Base-by-base conservation (phyloP, 2,888 invertebrate genomes). In the Crioceris asparagi region DNA sequence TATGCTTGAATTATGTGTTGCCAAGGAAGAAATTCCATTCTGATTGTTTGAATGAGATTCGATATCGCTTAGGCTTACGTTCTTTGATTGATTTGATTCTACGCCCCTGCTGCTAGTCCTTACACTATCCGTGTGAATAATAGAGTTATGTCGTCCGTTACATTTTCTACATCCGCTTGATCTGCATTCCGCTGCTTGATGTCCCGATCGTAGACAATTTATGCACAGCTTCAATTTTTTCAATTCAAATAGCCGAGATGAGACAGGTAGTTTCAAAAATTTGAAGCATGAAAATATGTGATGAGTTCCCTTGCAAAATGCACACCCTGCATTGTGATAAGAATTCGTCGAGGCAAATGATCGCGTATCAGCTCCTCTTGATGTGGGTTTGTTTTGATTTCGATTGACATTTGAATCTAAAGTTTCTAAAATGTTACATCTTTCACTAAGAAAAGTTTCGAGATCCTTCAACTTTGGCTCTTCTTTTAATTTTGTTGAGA, bases 151-250 rank as follows among this genome's bases (percentile, higher is more conserved):
- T n/a, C 33, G 21, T 4, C 25, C 15, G 5, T 25, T 19, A 25
- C 33, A 33, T 14, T 33, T 21, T 33, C n/a, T 21, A 19, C 33
- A 33, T 21, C 14, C 14, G 12, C n/a, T 33, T 21, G 21, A 19
- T 19, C 23, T 4, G 23, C 33, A 33, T 25, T 33, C 14, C 17
- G 10, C 2, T 11, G 11, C 23, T 21, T 19, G 12, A 33, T 33
- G 33, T 7, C 33, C 33, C 14, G 25, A 7, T 3, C 33, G 21
- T 2, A 33, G 23, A 21, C 33, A 33, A 7, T 33, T 33, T 15
- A 14, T 33, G n/a, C 33, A 33, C 3, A 25, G 2, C 11, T 33
- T 33, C 25, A 23, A 25, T 19, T 21, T 10, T 21, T 21, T 21
- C 10, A 21, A 8, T 21, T 21, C 10, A 21, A 8, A 7, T 7